A percentile compares a stretch with the other conserved stretches of the same genome.
Conservation (phyloP, 2,797 vertebrate species). For the Pogonophryne albipinna region DNA sequence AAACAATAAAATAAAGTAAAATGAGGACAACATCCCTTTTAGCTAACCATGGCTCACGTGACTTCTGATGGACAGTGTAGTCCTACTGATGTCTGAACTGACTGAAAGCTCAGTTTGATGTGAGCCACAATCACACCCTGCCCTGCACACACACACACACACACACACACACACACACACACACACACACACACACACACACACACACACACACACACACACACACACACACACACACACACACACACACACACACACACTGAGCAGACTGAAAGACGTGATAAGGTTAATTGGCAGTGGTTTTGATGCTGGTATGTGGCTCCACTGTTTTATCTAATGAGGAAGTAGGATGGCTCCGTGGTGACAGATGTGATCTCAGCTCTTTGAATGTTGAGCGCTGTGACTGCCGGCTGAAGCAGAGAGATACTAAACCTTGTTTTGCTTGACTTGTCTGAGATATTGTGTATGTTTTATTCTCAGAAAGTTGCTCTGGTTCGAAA, state of each 20-base stretch:
- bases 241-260: too few species aligned
- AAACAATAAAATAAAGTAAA: background rate
- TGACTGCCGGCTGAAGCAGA: constrained; percentile 6
- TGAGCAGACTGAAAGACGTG: background rate
- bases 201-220: too few species aligned
- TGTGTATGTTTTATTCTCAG: background rate
- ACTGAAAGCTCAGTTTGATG: background rate
- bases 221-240: background rate
- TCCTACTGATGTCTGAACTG: background rate
- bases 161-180: too few species aligned
- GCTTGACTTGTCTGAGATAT: background rate
- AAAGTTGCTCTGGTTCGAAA: background rate
- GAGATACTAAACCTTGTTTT: background rate
- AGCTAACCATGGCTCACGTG: background rate
- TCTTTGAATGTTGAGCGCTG: background rate
- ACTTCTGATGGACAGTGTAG: background rate
- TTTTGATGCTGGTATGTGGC: constrained; percentile 11
- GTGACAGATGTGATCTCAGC: constrained; percentile 20
- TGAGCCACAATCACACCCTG: background rate
- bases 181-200: too few species aligned
- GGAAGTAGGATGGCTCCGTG: constrained; percentile 1
- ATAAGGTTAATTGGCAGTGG: background rate
- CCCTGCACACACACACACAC: background rate
- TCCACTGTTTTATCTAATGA: constrained; percentile 35
- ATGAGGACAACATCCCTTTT: background rate